phyloP scores from a whole-genome alignment of 2,797 vertebrate species.

The Furcifer pardalis region DNA sequence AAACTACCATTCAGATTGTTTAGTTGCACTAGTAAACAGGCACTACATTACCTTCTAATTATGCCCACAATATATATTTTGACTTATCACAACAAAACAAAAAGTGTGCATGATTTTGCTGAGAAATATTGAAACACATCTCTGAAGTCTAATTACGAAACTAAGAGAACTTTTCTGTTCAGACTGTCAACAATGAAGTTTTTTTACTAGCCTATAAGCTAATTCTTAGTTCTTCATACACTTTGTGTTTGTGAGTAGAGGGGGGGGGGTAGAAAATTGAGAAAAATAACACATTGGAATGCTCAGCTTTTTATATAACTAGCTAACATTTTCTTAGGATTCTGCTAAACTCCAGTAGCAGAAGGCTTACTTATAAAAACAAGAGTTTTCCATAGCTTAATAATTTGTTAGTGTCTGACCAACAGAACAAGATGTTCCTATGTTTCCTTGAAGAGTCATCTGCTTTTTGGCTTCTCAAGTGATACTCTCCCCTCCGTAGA shows the following conservation, averaged over 20 bases:
- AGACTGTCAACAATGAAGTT: background rate
- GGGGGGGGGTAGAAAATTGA: background rate
- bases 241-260: accelerated
- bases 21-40: too few relatives aligned
- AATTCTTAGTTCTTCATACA: background rate
- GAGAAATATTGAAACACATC: background rate
- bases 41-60: too few relatives aligned
- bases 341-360: background rate
- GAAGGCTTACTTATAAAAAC: constrained; percentile 20
- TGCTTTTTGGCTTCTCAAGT: background rate
- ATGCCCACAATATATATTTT: background rate
- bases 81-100: background rate
- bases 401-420: background rate
- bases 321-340: constrained; percentile 1
- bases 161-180: background rate
- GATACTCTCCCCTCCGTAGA: background rate
- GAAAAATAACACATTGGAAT: constrained; percentile 28
- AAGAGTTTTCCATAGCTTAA: background rate
- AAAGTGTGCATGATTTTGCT: background rate
- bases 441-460: background rate
- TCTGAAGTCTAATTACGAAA: background rate
- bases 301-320: constrained; percentile 19
- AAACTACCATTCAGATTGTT: too few relatives aligned
- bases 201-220: background rate
- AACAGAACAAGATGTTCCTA: background rate